Evolutionary conservation across 2,888 invertebrate species (phyloP).

Genomic region (Osmoderma eremita): DNA sequence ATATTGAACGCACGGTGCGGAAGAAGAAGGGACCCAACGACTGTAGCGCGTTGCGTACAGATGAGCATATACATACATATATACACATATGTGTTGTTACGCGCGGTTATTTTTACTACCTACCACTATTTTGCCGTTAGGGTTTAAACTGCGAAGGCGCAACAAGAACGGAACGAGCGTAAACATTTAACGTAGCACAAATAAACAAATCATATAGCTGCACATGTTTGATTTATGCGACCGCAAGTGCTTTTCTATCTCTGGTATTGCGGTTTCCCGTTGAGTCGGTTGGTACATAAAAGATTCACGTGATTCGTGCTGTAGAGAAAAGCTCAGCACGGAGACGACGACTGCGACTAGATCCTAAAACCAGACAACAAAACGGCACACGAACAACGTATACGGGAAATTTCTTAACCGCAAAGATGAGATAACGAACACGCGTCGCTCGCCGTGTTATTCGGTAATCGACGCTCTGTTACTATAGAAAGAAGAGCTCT

Average conservation of each 20-base stretch:
- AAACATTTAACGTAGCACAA: conserved; percentile 58
- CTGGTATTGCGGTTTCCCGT: conserved; percentile 57
- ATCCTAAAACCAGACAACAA: conserved; percentile 34
- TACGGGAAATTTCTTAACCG: conserved; percentile 30
- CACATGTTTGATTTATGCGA: conserved; percentile 59
- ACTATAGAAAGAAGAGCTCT: conserved; percentile 39
- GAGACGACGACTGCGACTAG: no score
- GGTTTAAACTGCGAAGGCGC: conserved; percentile 45
- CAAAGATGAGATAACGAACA: conserved; percentile 37
- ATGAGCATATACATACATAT: conserved; percentile 15
- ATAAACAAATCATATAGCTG: conserved; percentile 58
- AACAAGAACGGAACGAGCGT: conserved; percentile 47
- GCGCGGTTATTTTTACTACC: conserved; percentile 46
- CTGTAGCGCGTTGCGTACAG: conserved; percentile 18
- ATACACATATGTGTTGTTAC: conserved; percentile 41
- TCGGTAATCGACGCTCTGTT: conserved; percentile 35
- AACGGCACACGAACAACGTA: conserved; percentile 23
- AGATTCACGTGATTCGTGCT: conserved; percentile 52
- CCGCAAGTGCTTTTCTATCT: conserved; percentile 59
- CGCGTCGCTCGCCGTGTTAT: conserved; percentile 25
- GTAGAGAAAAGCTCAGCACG: conserved; percentile 44
- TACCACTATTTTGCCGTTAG: conserved; percentile 41
- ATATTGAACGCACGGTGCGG: background rate
- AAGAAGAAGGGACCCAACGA: conserved; percentile 8
- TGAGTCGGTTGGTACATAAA: conserved; percentile 54